Evolutionary conservation across 2,888 invertebrate species (phyloP), one percentile per base, ranked within the genome.

Genomic region (Rhopalosiphum nymphaeae): DNA sequence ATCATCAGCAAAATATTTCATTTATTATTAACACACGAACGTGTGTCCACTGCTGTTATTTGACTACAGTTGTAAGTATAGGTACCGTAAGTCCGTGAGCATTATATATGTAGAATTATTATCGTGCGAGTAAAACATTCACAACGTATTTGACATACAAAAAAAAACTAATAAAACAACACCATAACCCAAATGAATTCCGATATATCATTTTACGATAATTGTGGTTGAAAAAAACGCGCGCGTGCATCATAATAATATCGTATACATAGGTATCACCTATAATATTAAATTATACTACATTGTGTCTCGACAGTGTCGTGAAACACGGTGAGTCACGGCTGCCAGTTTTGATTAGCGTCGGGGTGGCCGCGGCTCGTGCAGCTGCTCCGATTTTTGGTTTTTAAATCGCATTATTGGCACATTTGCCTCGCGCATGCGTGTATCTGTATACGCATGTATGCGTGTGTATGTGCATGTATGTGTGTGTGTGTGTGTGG

Each of bases 331-430:
- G 86, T 94, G 94, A 94, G 90, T 90, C 94, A 94, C 94, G 90
- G 85, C 36, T 61, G 90, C 61, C 94, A 49, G 90, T 86, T 87
- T 3, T 90, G 89, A 94, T 90, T 94, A 94, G 90, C 90, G 49
- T 94, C 94, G 91, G 89, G 90, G 86, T 94, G 90, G 90, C 85
- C 94, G n/a, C 67, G 89, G 78, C 87, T 11, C 21, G 89, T 86
- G 90, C 94, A 94, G 94, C 94, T 94, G 94, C 91, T 90, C 89
- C 91, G 94, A 91, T 90, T 94, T 94, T 94, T 49, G 94, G 90
- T 94, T 94, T 94, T 93, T 67, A 91, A 94, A 94, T 94, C 94
- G 90, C 90, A 94, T 94, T 94, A 94, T 94, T 94, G 85, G 90
- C 57, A 46, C 42, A 91, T 87, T 88, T n/a, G 49, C 21, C 21